Percentiles rank a stretch among this genome's conserved stretches.
phyloP scores from a whole-genome alignment of 2,888 invertebrate species.

The Drosophila barbarae region DNA sequence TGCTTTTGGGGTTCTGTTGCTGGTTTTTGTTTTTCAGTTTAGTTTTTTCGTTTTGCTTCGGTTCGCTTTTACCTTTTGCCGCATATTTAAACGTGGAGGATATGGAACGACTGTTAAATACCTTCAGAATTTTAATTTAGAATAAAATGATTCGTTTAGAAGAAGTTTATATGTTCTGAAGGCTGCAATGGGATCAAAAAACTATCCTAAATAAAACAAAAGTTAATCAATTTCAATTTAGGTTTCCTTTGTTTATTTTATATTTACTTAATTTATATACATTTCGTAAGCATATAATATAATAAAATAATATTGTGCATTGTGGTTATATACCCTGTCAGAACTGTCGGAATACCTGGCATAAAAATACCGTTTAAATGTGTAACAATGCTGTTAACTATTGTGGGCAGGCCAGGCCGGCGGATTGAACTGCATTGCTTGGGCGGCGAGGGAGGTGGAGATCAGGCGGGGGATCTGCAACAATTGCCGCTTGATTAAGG shows the following conservation, averaged over 20 bases:
- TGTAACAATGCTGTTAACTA: slow-evolving; percentile 69
- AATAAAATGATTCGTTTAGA: not conserved
- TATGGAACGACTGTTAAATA: not conserved
- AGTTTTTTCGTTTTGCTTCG: slow-evolving; percentile 29
- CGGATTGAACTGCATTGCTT: slow-evolving; percentile 13
- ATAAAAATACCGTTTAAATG: slow-evolving; percentile 65
- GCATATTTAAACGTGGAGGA: slow-evolving; percentile 53
- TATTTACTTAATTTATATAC: not conserved
- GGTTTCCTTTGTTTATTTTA: not conserved
- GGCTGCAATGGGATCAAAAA: not conserved
- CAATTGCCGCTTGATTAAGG: slow-evolving; percentile 67
- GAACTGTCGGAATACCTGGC: not conserved
- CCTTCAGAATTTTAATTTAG: not conserved
- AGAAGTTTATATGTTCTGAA: not conserved
- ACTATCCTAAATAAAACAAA: not conserved
- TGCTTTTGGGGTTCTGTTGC: slow-evolving; percentile 26
- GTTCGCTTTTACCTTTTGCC: slow-evolving; percentile 46
- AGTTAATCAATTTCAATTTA: no score
- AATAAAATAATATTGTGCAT: not conserved
- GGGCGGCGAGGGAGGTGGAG: not conserved
- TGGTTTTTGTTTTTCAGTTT: slow-evolving; percentile 37
- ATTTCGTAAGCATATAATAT: not conserved
- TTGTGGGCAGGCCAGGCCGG: slow-evolving; percentile 25
- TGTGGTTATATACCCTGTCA: not conserved
- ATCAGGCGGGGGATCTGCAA: slow-evolving; percentile 24